A percentile compares a stretch with the other conserved stretches of the same genome.
These are phyloP conservation scores for Rhinatrema bivittatum DNA, from an alignment of 2,797 vertebrate species.

Conservation along the genomic window DNA sequence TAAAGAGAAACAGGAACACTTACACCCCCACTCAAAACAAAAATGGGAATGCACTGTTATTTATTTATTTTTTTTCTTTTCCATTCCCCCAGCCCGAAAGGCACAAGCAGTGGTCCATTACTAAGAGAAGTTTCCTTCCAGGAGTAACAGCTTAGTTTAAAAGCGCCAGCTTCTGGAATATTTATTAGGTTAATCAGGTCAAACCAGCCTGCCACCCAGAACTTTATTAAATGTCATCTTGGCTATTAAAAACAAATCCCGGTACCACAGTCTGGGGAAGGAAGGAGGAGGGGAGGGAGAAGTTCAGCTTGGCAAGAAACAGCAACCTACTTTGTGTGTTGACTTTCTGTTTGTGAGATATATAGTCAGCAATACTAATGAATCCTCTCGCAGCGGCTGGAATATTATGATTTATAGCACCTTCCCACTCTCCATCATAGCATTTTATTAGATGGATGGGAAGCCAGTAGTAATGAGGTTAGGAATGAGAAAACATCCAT, in stretches of 20 bases:
- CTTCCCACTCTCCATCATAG: constrained; percentile 67
- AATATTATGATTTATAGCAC: constrained; percentile 74
- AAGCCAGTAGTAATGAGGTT: constrained; percentile 76
- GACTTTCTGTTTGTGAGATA: constrained; percentile 57
- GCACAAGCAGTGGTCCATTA: no score
- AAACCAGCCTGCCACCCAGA: constrained; percentile 9
- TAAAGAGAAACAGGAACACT: no score
- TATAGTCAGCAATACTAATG: constrained; percentile 69
- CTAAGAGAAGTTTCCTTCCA: not conserved
- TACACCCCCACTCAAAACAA: no score
- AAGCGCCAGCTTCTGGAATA: constrained; percentile 12
- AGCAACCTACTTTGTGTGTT: constrained; percentile 48
- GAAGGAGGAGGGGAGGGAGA: constrained; percentile 1
- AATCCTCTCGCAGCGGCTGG: constrained; percentile 61
- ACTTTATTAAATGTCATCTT: constrained; percentile 27
- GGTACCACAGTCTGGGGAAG: constrained; percentile 6
- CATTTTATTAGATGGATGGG: constrained; percentile 80
- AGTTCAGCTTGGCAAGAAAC: constrained; percentile 23
- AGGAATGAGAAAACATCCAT: constrained; percentile 77
- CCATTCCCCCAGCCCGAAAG: not conserved
- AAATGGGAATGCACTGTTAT: not conserved
- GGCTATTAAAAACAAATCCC: constrained; percentile 34
- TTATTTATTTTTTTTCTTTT: constrained; percentile 1
- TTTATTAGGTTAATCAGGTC: constrained; percentile 27
- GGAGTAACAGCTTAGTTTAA: constrained; percentile 9